Base-by-base conservation (phyloP, 2,113 vertebrate species). In the Callocephalon fimbriatum region DNA sequence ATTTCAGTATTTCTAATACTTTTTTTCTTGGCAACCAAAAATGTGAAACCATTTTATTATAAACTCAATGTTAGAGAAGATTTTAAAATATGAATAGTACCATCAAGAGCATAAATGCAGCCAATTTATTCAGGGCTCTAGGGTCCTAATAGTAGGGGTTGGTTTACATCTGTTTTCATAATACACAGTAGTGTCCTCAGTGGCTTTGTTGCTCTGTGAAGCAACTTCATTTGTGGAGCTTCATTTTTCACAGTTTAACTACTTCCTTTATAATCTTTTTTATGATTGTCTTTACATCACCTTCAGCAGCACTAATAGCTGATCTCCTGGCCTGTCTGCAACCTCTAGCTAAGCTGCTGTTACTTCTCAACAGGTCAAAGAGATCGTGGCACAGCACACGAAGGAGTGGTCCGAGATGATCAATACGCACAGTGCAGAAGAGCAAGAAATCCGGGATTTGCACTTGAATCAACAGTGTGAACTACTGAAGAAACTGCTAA, bases 341-440 rank as follows among this genome's bases (percentile, higher is more conserved):
- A 48, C 48, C 70, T 50, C 50, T 85, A 37, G 48, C 19, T 48
- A 47, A 63, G 53, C 21, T 65, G 35, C 40, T 29, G 31, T 63
- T 91, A 2, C 16, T 42, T 89, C 47, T 72, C 40, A 18, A 15
- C 86, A 99, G 99, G 99, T 99, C 61, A 99, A 99, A 96, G 99
- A 99, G 96, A 99, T 99, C 20, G 99, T 99, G 80, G 99, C 99
- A 0, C 99, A 99, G 96, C 99, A 99, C 97, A 99, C 99, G 12
- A 99, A 99, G 79, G 99, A 99, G 94, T 99, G 99, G 99, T 99
- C 99, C 0, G 99, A 99, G 95, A 99, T 99, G 98, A 98, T 99
- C 96, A 98, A 99, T 61, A 98, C 98, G 0, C 99, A 99, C 97
- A 98, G 99, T 65, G 98, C 98, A 0, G 99, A 99, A 95, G 99